These are phyloP conservation scores for Catonia carolina DNA, from an alignment of 2,888 invertebrate genomes.

Conservation along the genomic window DNA sequence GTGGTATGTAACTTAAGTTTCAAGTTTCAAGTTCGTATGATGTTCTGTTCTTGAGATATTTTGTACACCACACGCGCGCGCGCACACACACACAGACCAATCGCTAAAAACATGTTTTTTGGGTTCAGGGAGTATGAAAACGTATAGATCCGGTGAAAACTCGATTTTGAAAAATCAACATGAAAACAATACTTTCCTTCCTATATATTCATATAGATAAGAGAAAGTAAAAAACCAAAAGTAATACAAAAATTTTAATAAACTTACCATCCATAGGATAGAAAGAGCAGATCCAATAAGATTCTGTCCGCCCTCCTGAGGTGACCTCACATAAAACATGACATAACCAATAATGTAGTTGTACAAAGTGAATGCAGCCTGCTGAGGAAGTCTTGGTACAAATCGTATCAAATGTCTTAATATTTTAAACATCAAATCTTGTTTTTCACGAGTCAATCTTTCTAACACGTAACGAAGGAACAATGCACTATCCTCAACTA, in stretches of 20 bases:
- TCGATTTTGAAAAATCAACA: too few relatives aligned
- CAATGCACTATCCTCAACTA: conserved; percentile 95
- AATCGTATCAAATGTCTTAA: conserved; percentile 87
- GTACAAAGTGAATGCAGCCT: conserved; percentile 95
- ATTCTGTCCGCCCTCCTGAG: conserved; percentile 91
- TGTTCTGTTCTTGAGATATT: too few relatives aligned
- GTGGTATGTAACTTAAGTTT: too few relatives aligned
- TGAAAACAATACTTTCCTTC: too few relatives aligned
- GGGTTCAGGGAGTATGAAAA: too few relatives aligned
- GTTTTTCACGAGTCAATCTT: conserved; percentile 85
- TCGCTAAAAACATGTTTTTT: too few relatives aligned
- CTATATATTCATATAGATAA: too few relatives aligned
- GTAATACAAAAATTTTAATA: conserved; percentile 12
- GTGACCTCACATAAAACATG: conserved; percentile 97
- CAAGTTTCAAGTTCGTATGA: too few relatives aligned
- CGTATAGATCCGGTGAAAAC: too few relatives aligned
- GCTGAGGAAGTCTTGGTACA: conserved; percentile 87
- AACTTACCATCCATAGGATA: conserved; percentile 86
- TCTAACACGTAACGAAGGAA: conserved; percentile 95
- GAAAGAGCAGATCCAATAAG: conserved; percentile 92
- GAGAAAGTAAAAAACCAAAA: too few relatives aligned
- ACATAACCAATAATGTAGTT: conserved; percentile 99
- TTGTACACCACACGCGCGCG: too few relatives aligned
- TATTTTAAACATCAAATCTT: conserved; percentile 90
- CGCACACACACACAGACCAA: too few relatives aligned